phyloP scores from a whole-genome alignment of 2,797 vertebrate genomes.

The Diceros bicornis region DNA sequence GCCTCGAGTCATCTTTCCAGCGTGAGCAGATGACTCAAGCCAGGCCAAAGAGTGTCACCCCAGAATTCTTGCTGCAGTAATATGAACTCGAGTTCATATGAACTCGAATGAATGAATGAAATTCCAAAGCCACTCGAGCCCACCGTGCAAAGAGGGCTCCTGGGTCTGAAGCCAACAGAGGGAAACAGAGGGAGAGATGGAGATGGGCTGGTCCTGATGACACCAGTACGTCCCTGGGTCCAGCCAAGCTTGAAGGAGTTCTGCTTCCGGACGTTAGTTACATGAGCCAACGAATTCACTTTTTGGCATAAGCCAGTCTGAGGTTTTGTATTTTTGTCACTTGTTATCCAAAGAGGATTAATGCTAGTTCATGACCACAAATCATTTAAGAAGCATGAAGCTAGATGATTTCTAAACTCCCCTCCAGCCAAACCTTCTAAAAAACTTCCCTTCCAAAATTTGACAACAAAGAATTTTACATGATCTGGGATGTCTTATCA shows the following conservation, averaged over 20 bases:
- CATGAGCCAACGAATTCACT: neutral
- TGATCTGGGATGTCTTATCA: neutral
- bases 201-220: neutral
- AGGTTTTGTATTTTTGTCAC: conserved; percentile 22
- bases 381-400: conserved; percentile 37
- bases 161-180: neutral
- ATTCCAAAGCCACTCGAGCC: neutral
- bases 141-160: neutral
- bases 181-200: neutral
- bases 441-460: neutral
- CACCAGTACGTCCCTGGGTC: rapidly evolving
- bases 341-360: conserved; percentile 13
- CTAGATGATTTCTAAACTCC: neutral
- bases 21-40: neutral
- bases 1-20: neutral
- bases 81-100: no score
- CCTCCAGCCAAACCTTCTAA: neutral
- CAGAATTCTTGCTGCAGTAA: neutral
- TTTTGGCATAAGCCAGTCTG: neutral
- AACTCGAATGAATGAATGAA: no score
- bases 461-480: neutral
- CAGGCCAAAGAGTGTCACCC: neutral
- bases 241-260: neutral
- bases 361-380: neutral
- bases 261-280: neutral